Base-by-base conservation (phyloP, 2,797 vertebrate genomes). In the Sciurus carolinensis region DNA sequence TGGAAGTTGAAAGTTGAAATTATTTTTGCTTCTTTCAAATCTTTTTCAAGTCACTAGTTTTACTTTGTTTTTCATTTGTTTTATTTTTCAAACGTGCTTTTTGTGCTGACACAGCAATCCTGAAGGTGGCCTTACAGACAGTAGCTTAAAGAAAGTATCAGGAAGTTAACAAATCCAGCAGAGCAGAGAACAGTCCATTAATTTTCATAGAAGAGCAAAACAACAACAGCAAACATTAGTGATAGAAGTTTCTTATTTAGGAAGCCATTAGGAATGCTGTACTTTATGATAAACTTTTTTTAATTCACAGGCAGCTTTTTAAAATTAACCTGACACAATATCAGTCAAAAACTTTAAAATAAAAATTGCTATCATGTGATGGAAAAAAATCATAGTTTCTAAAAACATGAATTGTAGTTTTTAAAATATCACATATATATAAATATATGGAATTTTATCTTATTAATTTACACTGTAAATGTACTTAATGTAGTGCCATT, bases 401-500 rank as follows among this genome's bases (percentile, higher is more conserved):
- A 15, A 76, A 96, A 67, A 67, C 18, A 13, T 62, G 33, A 79
- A 79, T 93, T 84, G 73, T 33, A 85, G 18, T 57, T 93, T 82
- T n/a, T 64, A 87, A 86, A 95, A 71, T 79, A 64, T 59, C 57
- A 30, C 1, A n/a, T 50, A 33, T 76, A 66, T 50, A 64, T 33
- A 77, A 73, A 87, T 59, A 57, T 44, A 14, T 87, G 22, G 24
- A 59, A 72, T 93, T 96, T 94, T 69, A 76, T 92, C 26, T 33
- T 91, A 90, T 82, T 81, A 83, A 33, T 42, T n/a, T 13, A 6
- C 8, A 47, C 36, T 52, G 59, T 66, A 92, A 96, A 97, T 83
- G 0, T 1, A 85, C 59, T 93, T 85, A 95, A 94, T 97, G 20
- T 81, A 50, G 39, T 47, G 4, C 7, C 54, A 95, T 90, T 97